phyloP scores from a whole-genome alignment of 2,113 vertebrate species.

The Cephalopterus ornatus region DNA sequence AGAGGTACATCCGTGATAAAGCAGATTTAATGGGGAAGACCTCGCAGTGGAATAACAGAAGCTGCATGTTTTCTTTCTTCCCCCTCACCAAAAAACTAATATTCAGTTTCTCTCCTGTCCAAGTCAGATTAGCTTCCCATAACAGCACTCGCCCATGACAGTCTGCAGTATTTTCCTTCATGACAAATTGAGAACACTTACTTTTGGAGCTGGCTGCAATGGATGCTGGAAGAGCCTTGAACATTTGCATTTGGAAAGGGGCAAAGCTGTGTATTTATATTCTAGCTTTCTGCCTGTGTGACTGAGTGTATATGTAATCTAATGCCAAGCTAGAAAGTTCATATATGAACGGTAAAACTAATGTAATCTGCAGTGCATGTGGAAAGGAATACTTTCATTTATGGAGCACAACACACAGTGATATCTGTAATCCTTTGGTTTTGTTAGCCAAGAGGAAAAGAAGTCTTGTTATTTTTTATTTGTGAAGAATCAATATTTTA shows the following conservation, averaged over 20 bases:
- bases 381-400: slow-evolving; percentile 1
- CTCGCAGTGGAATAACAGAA: background rate
- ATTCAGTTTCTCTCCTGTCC: slow-evolving; percentile 33
- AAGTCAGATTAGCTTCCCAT: slow-evolving; percentile 29
- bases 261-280: background rate
- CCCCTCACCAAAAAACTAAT: background rate
- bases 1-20: background rate
- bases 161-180: slow-evolving; percentile 27
- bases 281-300: background rate
- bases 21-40: background rate
- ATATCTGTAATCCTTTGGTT: background rate
- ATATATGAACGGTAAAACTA: background rate
- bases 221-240: background rate
- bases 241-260: slow-evolving; percentile 30
- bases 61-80: background rate
- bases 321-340: slow-evolving; percentile 30
- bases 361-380: background rate
- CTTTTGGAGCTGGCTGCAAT: background rate
- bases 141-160: slow-evolving; percentile 23
- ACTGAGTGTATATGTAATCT: slow-evolving; percentile 1
- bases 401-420: background rate
- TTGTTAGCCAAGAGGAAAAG: background rate
- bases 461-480: background rate
- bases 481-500: background rate
- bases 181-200: slow-evolving; percentile 5